phyloP scores from a whole-genome alignment of 2,113 vertebrate genomes.

The Gila orcuttii region DNA sequence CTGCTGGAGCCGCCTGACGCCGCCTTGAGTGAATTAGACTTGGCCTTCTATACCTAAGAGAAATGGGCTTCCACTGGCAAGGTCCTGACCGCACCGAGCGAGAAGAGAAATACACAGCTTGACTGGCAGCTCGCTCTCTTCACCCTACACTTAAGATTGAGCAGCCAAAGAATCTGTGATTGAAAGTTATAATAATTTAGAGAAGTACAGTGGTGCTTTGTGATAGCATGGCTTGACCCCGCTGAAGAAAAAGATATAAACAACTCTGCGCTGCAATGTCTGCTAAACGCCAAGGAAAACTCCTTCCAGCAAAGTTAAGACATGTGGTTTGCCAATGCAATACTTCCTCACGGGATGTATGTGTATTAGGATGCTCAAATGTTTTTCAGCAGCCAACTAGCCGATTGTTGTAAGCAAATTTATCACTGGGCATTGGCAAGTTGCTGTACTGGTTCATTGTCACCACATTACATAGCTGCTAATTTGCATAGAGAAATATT shows the following conservation, averaged over 20 bases:
- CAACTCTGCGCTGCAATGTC: slow-evolving; percentile 10
- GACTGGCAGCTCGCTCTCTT: slow-evolving; percentile 39
- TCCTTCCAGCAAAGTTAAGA: slow-evolving; percentile 1
- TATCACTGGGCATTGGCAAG: background rate
- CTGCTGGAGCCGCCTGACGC: slow-evolving; percentile 64
- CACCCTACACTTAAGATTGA: slow-evolving; percentile 45
- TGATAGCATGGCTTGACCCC: slow-evolving; percentile 38
- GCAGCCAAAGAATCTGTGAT: slow-evolving; percentile 47
- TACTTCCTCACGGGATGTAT: slow-evolving; percentile 7
- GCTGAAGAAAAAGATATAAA: slow-evolving; percentile 49
- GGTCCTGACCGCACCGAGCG: slow-evolving; percentile 41
- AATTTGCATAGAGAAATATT: background rate
- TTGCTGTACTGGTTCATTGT: background rate
- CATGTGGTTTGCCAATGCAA: slow-evolving; percentile 49
- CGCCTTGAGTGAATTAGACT: slow-evolving; percentile 69
- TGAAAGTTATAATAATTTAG: slow-evolving; percentile 60
- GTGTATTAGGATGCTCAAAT: background rate
- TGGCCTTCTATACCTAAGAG: slow-evolving; percentile 53
- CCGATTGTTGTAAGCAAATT: background rate
- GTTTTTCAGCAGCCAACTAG: background rate
- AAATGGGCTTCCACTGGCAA: slow-evolving; percentile 42
- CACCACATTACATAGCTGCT: background rate
- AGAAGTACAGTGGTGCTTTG: slow-evolving; percentile 6
- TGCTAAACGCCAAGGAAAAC: background rate
- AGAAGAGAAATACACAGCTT: slow-evolving; percentile 34